Evolutionary conservation across 2,888 invertebrate species (phyloP).

Genomic region (Fissipunctia ypsillon): DNA sequence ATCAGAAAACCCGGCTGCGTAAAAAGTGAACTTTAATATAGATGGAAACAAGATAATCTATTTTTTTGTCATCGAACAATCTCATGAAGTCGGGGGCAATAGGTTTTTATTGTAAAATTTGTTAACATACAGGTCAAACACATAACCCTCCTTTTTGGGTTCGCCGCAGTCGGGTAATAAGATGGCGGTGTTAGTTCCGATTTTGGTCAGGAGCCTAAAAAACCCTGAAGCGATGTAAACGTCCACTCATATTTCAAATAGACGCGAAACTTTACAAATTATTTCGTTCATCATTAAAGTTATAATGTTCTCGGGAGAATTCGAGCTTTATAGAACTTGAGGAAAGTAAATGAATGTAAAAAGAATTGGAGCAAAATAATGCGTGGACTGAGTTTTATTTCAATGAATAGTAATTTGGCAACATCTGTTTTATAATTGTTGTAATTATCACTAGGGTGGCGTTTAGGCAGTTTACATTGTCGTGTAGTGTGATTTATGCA

Average conservation of each 20-base stretch:
- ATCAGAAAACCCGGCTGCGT: too few relatives aligned
- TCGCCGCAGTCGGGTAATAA: too few relatives aligned
- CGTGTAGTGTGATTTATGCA: not conserved
- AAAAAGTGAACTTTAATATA: too few relatives aligned
- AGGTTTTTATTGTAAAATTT: too few relatives aligned
- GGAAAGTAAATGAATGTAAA: constrained; percentile 39
- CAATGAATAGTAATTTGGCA: constrained; percentile 17
- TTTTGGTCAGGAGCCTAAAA: not conserved
- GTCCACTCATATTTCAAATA: constrained; percentile 26
- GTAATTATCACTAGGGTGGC: not conserved
- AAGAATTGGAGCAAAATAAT: constrained; percentile 38
- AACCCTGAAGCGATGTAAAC: constrained; percentile 1
- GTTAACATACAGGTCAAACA: too few relatives aligned
- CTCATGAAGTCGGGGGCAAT: too few relatives aligned
- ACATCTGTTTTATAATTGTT: not conserved
- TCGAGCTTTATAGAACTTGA: constrained; percentile 34
- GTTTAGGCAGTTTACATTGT: not conserved
- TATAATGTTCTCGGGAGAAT: constrained; percentile 34
- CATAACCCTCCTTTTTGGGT: too few relatives aligned
- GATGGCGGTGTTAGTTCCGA: not conserved
- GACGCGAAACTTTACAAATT: constrained; percentile 40
- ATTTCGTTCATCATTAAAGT: constrained; percentile 54
- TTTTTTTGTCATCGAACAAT: too few relatives aligned
- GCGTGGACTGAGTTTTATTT: constrained; percentile 16
- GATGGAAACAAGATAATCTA: too few relatives aligned